phyloP scores from a whole-genome alignment of 2,113 vertebrate genomes.

The Chlamydotis undulata region DNA sequence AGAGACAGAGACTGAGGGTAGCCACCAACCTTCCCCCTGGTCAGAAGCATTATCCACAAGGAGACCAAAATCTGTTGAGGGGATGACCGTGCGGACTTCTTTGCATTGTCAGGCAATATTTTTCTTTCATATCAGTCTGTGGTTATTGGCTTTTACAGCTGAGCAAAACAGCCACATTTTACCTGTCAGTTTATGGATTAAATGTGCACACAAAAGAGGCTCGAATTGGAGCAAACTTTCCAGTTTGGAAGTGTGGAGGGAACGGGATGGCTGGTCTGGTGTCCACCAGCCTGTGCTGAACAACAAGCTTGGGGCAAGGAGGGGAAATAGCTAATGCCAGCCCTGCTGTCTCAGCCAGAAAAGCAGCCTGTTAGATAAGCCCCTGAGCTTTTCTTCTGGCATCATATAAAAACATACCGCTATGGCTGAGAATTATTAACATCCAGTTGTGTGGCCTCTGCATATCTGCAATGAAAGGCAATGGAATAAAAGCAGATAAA shows the following conservation, averaged over 20 bases:
- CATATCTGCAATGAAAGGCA: neutral
- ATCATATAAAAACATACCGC: neutral
- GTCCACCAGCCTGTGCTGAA: neutral
- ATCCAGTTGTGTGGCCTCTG: neutral
- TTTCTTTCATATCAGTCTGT: neutral
- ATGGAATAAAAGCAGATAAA: neutral
- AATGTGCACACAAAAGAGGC: neutral
- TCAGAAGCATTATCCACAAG: neutral
- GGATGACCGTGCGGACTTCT: neutral
- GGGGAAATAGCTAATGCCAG: neutral
- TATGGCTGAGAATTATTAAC: slow-evolving; percentile 5
- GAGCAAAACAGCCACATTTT: neutral
- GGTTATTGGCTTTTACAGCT: neutral
- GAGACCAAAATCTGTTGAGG: neutral
- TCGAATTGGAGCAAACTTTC: neutral
- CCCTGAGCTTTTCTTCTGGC: slow-evolving; percentile 26
- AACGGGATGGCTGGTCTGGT: neutral
- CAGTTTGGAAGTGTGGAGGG: neutral
- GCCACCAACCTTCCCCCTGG: neutral
- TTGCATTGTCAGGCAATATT: neutral
- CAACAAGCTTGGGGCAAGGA: neutral
- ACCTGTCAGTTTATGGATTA: neutral
- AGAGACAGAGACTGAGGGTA: neutral
- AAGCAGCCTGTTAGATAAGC: slow-evolving; percentile 20
- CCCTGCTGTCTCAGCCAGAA: neutral